Evolutionary conservation across 64 coral and sea anemone genomes (phyloP).

Genomic region (Montipora foliosa): DNA sequence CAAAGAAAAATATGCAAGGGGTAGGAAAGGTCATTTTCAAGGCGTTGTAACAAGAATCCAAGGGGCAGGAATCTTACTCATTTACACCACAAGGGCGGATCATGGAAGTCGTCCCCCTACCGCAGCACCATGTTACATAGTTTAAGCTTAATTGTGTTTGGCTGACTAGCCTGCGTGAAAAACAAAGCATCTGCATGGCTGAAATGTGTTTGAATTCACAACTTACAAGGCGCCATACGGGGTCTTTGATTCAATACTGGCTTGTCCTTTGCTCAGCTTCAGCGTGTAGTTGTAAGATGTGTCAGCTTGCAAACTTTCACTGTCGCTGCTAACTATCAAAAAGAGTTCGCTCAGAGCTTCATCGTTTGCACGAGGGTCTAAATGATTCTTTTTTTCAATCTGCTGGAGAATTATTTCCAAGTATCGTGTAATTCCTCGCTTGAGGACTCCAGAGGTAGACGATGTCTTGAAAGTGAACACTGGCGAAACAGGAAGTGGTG

Average conservation of each 20-base stretch:
- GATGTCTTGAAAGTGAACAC: slow-evolving; percentile 67
- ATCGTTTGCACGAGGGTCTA: not conserved
- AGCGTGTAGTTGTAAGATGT: slow-evolving; percentile 76
- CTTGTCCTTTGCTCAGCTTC: slow-evolving; percentile 15
- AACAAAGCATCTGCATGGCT: too few relatives aligned
- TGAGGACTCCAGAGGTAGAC: slow-evolving; percentile 73
- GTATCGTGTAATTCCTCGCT: slow-evolving; percentile 84
- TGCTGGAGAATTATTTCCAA: slow-evolving; percentile 68
- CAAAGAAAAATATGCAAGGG: too few relatives aligned
- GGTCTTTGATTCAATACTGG: slow-evolving; percentile 41
- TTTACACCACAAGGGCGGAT: too few relatives aligned
- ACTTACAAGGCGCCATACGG: slow-evolving; percentile 89
- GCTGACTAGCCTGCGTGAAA: too few relatives aligned
- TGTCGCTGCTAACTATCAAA: slow-evolving; percentile 52
- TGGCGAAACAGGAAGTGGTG: slow-evolving; percentile 55
- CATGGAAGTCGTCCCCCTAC: too few relatives aligned
- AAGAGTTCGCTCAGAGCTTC: slow-evolving; percentile 30
- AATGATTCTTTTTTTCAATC: not conserved
- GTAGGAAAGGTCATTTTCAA: too few relatives aligned
- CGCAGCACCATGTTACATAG: too few relatives aligned
- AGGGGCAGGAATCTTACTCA: too few relatives aligned
- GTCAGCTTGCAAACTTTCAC: slow-evolving; percentile 27
- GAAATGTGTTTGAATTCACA: not conserved
- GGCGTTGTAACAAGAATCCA: too few relatives aligned
- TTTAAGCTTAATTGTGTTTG: too few relatives aligned